phyloP scores from a whole-genome alignment of 2,113 vertebrate species.

The Corynorhinus townsendii region DNA sequence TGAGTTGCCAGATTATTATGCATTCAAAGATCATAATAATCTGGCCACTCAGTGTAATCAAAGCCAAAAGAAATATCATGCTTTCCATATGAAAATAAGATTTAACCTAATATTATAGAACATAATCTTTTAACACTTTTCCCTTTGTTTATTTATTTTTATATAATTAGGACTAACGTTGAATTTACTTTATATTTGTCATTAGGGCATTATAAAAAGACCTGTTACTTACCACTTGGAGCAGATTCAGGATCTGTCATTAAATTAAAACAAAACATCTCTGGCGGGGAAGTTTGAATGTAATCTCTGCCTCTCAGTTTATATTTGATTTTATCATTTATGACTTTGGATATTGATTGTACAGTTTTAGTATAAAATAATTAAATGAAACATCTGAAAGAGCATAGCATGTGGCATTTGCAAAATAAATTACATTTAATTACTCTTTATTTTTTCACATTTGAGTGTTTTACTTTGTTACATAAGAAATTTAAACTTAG shows the following conservation, averaged over 20 bases:
- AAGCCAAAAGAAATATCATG: not conserved
- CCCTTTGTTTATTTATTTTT: not conserved
- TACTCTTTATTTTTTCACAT: not conserved
- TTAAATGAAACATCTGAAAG: not conserved
- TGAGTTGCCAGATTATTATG: no score
- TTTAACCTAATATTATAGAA: not conserved
- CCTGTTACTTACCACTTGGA: not conserved
- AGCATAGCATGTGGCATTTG: not conserved
- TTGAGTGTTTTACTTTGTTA: not conserved
- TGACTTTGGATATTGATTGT: not conserved
- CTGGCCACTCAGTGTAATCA: not conserved
- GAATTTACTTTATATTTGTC: not conserved
- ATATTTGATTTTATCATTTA: not conserved
- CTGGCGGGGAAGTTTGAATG: not conserved
- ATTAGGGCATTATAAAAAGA: not conserved
- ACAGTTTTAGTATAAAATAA: not conserved
- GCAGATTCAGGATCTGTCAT: not conserved
- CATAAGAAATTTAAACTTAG: not conserved
- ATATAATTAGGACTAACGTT: not conserved
- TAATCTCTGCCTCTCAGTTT: not conserved
- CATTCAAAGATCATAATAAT: no score
- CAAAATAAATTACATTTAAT: not conserved
- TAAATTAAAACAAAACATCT: not conserved
- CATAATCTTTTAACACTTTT: not conserved
- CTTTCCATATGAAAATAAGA: not conserved